Base-by-base conservation (phyloP, 2,888 invertebrate genomes). In the Siphlonurus alternatus region DNA sequence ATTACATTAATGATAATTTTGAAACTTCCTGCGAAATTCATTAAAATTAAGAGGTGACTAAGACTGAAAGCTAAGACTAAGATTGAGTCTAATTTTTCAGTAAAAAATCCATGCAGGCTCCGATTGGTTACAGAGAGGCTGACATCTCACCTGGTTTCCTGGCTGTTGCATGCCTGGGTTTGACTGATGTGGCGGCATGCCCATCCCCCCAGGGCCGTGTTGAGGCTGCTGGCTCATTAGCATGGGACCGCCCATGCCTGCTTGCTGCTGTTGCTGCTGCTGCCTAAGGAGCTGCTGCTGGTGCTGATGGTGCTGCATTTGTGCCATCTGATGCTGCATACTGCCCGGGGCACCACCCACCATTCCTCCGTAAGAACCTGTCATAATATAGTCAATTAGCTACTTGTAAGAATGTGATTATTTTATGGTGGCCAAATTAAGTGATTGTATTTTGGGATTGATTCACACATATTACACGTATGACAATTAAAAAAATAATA, bases 211-310 rank as follows among this genome's bases (percentile, higher is more conserved):
- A 38, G 38, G 38, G 15, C 15, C 7, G n/a, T n/a, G n/a, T 23
- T 68, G 64, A 54, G 70, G 70, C 65, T 70, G 71, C 68, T 71
- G 70, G 51, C 56, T 53, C 61, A 61, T 22, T 20, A 61, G 60
- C 65, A 65, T 65, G 64, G 38, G 25, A 24, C 64, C 62, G 53
- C 25, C 38, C 61, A 53, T 63, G 62, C 65, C 60, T 23, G 51
- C 62, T 53, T 62, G 80, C 67, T 78, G 79, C 69, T 80, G 80
- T 73, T 78, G 79, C 63, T 71, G 72, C 7, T 65, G 61, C 22
- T 66, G 25, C 67, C 66, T 61, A 56, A 65, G 67, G 67, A 66
- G 66, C 54, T 66, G 67, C 24, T 63, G 63, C 25, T 59, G 61
- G 65, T 61, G 67, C 59, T 61, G 65, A 62, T 64, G 67, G 60